Evolutionary conservation across 2,797 vertebrate species (phyloP).

Genomic region (Arnoldichthys spilopterus): DNA sequence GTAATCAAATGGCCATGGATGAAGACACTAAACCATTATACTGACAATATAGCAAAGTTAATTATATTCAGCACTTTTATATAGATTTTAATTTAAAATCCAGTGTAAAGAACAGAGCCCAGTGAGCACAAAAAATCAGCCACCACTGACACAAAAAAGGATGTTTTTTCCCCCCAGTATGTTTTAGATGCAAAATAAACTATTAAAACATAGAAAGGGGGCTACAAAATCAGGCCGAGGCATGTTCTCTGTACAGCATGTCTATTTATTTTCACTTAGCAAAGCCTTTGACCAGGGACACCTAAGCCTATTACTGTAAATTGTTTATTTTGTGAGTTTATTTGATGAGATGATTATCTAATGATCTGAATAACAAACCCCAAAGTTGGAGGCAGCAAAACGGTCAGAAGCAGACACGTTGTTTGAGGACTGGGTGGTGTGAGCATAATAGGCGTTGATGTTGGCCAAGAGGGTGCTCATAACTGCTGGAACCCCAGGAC

Average conservation of each 20-base stretch:
- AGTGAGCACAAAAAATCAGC: too few species aligned
- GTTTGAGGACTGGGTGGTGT: conserved; percentile 94
- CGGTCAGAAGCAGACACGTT: conserved; percentile 96
- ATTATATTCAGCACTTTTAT: too few species aligned
- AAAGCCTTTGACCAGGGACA: too few species aligned
- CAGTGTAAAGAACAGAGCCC: background rate
- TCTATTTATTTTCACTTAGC: too few species aligned
- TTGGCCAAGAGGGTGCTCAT: conserved; percentile 99
- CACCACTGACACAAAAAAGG: too few species aligned
- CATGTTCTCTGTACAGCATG: too few species aligned
- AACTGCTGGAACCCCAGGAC: conserved; percentile 94
- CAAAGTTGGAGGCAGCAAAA: conserved; percentile 97
- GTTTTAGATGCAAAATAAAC: too few species aligned
- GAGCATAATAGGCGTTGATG: conserved; percentile 97
- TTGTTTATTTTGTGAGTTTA: too few species aligned
- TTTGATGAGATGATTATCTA: background rate
- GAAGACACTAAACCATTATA: background rate
- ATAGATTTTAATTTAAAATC: background rate
- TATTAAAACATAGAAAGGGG: too few species aligned
- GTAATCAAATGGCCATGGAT: conserved; percentile 7
- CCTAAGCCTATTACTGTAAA: too few species aligned
- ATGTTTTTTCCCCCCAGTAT: too few species aligned
- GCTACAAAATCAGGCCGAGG: too few species aligned
- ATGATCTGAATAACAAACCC: conserved; percentile 79
- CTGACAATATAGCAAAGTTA: background rate